These are phyloP conservation scores for Aproaerema taeniolella DNA, from an alignment of 2,888 invertebrate species.

Conservation along the genomic window DNA sequence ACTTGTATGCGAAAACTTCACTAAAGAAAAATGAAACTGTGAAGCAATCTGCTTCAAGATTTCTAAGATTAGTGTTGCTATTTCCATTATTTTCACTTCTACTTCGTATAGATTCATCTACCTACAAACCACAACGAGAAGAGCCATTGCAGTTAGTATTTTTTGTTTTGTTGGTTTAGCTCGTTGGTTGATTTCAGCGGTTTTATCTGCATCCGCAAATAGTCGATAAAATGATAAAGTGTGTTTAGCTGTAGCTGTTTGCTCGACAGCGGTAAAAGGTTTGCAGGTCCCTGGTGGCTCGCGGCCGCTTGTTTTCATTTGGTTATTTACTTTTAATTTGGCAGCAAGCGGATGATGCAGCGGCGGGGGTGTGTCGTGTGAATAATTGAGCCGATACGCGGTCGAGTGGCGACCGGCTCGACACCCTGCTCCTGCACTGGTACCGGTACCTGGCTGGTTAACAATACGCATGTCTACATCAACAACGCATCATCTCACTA, in stretches of 20 bases:
- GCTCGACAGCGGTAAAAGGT: conserved; percentile 73
- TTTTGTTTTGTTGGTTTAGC: conserved; percentile 16
- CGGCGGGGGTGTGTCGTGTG: conserved; percentile 60
- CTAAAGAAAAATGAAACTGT: background rate
- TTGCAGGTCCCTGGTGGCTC: conserved; percentile 70
- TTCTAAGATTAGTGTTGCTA: no score
- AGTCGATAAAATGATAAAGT: conserved; percentile 71
- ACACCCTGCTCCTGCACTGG: background rate
- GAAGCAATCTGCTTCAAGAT: no score
- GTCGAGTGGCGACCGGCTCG: conserved; percentile 21
- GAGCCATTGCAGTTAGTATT: no score
- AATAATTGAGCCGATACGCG: conserved; percentile 66
- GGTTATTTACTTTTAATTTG: conserved; percentile 78
- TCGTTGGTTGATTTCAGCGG: conserved; percentile 42
- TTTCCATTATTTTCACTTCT: no score
- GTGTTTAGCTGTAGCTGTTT: conserved; percentile 72
- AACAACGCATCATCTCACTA: no score
- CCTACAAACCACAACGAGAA: no score
- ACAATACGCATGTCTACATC: background rate
- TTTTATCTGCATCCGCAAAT: conserved; percentile 62
- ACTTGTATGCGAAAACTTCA: background rate
- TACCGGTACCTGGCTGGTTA: background rate
- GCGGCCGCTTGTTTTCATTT: conserved; percentile 72
- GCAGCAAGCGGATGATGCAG: conserved; percentile 74
- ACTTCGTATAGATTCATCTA: no score